Evolutionary conservation across 2,888 invertebrate species (phyloP), one percentile per base, ranked within the genome.

Genomic region (Hoplodrina blanda): DNA sequence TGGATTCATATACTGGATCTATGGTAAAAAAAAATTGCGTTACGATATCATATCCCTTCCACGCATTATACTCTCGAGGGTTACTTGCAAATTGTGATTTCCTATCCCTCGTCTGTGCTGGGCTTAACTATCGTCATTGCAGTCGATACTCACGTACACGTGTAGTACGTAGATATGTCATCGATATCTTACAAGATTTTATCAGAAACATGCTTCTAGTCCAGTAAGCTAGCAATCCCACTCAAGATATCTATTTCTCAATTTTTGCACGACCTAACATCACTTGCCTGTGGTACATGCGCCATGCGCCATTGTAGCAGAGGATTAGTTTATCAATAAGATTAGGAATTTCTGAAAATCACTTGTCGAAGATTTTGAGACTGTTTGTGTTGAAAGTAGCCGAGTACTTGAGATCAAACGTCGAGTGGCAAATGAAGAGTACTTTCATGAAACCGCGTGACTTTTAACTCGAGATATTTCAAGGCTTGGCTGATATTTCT

Each of bases 251-350:
- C 0, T 15, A 68, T 78, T 78, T 60, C 79, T 56, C 79, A 78
- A 78, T 65, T 19, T 53, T 69, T 19, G 13, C 50, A 44, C 54
- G 66, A 54, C 41, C 44, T 72, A 54, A 60, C 76, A 64, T 65
- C 78, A 77, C 11, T 19, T 30, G 54, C 7, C 46, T 41, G 20
- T 10, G 50, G 25, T 37, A 17, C 50, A 56, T 56, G 33, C 44
- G 50, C 17, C 52, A 37, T 13, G 33, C 71, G 64, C 19, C 44
- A 30, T 71, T 65, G 33, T 25, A 8, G 15, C 19, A 37, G 52
- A 73, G 66, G 62, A 76, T 73, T 69, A 54, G 10, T n/a, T n/a
- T 37, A 13, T 37, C 37, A 64, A 72, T 72, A 71, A 72, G 71
- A 72, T 71, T 46, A 56, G 13, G 4, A 19, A 19, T 71, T 64